Conservation (phyloP, 2,113 vertebrate species). For the Dipodomys stephensi region DNA sequence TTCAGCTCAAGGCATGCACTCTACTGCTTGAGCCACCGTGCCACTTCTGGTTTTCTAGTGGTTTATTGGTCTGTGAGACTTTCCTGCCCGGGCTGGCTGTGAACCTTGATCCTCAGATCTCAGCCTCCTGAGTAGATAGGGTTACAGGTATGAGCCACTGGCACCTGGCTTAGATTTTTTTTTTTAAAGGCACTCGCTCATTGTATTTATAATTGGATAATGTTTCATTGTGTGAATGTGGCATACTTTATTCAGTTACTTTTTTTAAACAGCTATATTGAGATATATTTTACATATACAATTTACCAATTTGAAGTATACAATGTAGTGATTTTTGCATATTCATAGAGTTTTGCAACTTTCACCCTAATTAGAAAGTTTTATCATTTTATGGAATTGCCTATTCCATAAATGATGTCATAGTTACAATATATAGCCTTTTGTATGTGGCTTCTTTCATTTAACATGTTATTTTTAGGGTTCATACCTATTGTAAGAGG, state of each 20-base stretch:
- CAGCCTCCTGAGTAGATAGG: too few species aligned
- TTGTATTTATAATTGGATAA: background rate
- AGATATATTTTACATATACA: background rate
- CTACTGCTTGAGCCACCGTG: too few species aligned
- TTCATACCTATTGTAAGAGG: background rate
- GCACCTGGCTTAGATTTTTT: background rate
- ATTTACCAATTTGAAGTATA: background rate
- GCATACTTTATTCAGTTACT: background rate
- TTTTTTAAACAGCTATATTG: background rate
- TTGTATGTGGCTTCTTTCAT: background rate
- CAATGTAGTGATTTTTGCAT: background rate
- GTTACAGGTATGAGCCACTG: too few species aligned
- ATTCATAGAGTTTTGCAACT: background rate
- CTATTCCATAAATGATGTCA: background rate
- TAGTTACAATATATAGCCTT: background rate
- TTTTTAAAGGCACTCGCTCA: conserved; percentile 24
- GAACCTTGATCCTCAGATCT: too few species aligned
- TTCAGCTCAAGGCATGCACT: too few species aligned
- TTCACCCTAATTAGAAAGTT: background rate
- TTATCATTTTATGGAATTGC: background rate
- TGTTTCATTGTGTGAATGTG: background rate
- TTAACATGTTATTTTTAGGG: background rate
- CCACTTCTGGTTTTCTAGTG: too few species aligned
- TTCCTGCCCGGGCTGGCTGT: too few species aligned
- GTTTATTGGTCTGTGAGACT: too few species aligned